Conservation (phyloP, 1,140 invertebrate species). For the Anoplolepis gracilipes region DNA sequence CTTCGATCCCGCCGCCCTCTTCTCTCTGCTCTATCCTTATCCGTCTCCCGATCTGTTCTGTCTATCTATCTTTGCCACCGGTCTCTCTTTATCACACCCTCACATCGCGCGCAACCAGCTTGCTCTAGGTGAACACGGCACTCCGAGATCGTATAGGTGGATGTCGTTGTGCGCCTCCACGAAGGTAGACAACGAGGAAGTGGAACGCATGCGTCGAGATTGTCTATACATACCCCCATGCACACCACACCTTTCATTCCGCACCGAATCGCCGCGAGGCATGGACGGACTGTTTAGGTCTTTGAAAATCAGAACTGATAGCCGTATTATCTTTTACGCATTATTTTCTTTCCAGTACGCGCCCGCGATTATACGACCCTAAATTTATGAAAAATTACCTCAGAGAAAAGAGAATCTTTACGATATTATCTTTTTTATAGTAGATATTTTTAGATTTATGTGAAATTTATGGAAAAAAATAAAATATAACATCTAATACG, state of each 20-base stretch:
- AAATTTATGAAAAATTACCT: not conserved
- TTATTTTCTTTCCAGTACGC: not conserved
- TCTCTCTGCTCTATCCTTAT: slow-evolving; percentile 5
- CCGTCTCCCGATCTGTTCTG: slow-evolving; percentile 36
- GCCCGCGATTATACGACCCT: not conserved
- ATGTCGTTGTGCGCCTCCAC: slow-evolving; percentile 45
- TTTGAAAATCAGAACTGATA: not conserved
- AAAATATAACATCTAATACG: too few relatives aligned
- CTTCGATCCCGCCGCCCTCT: slow-evolving; percentile 6
- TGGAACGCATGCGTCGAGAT: slow-evolving; percentile 50
- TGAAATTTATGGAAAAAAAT: not conserved
- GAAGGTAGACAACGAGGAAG: slow-evolving; percentile 34
- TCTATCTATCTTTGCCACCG: slow-evolving; percentile 16
- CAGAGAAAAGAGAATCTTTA: not conserved
- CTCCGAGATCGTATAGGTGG: slow-evolving; percentile 52
- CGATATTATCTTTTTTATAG: not conserved
- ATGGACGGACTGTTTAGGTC: slow-evolving; percentile 1
- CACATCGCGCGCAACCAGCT: slow-evolving; percentile 22
- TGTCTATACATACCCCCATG: slow-evolving; percentile 32
- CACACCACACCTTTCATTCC: slow-evolving; percentile 54
- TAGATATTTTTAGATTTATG: not conserved
- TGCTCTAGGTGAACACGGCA: slow-evolving; percentile 30
- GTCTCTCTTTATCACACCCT: slow-evolving; percentile 46
- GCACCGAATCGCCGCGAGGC: slow-evolving; percentile 20
- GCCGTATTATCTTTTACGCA: not conserved